phyloP scores from a whole-genome alignment of 2,888 invertebrate genomes.

The Cylindroiulus punctatus region DNA sequence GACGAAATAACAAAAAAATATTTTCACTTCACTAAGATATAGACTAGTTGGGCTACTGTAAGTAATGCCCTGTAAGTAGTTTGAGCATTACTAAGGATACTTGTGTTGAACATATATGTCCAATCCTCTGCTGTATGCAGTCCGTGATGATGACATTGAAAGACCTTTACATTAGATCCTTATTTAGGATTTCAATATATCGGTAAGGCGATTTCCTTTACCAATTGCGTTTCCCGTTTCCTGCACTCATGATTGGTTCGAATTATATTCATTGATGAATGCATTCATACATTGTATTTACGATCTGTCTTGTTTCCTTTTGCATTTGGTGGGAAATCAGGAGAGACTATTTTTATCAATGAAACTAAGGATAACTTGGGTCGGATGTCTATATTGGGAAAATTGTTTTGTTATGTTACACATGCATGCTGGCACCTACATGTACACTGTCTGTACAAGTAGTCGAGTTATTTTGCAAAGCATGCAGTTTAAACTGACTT shows the following conservation, averaged over 20 bases:
- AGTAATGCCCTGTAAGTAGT: too few species aligned
- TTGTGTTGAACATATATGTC: too few species aligned
- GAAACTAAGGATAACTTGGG: background rate
- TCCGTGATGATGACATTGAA: background rate
- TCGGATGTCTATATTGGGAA: background rate
- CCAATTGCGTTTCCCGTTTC: conserved; percentile 18
- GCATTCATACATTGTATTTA: background rate
- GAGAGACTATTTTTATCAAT: background rate
- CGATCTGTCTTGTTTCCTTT: background rate
- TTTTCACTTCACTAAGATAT: too few species aligned
- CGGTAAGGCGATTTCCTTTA: background rate
- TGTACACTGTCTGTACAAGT: too few species aligned
- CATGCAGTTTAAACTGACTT: too few species aligned
- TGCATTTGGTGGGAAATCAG: background rate
- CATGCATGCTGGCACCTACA: background rate
- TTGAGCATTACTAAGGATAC: too few species aligned
- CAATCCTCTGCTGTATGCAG: too few species aligned
- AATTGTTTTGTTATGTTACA: background rate
- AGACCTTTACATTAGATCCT: conserved; percentile 5
- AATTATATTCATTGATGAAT: conserved; percentile 6
- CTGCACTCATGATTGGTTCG: background rate
- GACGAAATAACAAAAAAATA: too few species aligned
- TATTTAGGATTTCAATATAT: background rate
- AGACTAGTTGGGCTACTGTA: too few species aligned
- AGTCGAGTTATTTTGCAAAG: too few species aligned